Evolutionary conservation across 2,888 invertebrate genomes (phyloP).

Genomic region (Theristus sp.): DNA sequence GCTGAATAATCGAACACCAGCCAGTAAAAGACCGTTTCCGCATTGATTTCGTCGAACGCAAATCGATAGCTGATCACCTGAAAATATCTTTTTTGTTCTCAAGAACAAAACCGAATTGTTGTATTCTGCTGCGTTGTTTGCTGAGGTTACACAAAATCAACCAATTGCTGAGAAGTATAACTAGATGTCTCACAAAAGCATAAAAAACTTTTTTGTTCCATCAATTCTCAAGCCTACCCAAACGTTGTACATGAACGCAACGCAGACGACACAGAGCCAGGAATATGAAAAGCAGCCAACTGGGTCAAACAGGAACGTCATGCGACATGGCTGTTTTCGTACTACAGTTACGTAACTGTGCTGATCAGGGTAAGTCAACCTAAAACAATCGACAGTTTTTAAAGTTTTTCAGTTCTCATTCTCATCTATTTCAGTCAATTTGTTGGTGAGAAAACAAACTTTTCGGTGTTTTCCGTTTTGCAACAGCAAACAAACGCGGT

Average conservation of each 20-base stretch:
- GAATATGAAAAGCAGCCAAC: constrained; percentile 87
- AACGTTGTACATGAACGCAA: constrained; percentile 86
- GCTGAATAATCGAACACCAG: constrained; percentile 90
- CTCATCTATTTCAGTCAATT: no score
- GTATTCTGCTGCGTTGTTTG: neutral
- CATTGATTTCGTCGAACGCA: constrained; percentile 63
- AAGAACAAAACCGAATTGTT: neutral
- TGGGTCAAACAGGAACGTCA: constrained; percentile 89
- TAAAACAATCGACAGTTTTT: no score
- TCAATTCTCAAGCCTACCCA: no score
- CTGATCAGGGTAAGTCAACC: no score
- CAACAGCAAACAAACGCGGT: no score
- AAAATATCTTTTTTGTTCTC: neutral
- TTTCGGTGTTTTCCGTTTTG: no score
- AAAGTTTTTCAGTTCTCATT: no score
- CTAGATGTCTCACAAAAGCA: no score
- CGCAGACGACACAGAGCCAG: constrained; percentile 70
- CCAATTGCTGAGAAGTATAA: no score
- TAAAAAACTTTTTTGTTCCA: no score
- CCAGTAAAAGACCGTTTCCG: constrained; percentile 41
- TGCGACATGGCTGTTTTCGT: constrained; percentile 14
- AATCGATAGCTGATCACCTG: constrained; percentile 75
- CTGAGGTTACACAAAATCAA: constrained; percentile 11
- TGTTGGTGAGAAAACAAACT: no score
- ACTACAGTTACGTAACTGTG: neutral